Evolutionary conservation across 2,113 vertebrate species (phyloP).

Genomic region (Xenus cinereus): DNA sequence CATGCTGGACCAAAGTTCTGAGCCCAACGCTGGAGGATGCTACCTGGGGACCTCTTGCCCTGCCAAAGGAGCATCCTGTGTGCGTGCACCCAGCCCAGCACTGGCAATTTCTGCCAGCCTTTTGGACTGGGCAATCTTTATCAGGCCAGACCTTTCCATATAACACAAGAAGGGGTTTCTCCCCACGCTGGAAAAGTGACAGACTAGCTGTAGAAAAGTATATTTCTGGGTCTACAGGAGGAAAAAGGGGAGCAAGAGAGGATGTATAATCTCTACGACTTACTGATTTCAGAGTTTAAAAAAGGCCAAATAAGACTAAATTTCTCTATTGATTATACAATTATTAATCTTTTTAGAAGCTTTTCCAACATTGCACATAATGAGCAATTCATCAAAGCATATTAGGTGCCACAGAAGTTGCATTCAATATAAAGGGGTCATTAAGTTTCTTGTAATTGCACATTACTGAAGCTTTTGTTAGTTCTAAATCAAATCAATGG

Average conservation of each 20-base stretch:
- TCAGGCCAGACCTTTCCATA: neutral
- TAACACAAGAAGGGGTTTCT: neutral
- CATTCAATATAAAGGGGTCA: slow-evolving; percentile 51
- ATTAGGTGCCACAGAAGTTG: slow-evolving; percentile 59
- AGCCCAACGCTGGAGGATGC: neutral
- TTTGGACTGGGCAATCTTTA: neutral
- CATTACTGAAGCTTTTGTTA: slow-evolving; percentile 56
- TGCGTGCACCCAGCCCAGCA: neutral
- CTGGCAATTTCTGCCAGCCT: neutral
- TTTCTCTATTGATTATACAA: slow-evolving; percentile 64
- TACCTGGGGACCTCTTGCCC: neutral
- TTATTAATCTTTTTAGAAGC: slow-evolving; percentile 65
- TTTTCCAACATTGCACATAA: slow-evolving; percentile 46
- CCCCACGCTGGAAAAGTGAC: neutral
- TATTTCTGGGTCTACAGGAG: neutral
- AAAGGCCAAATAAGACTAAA: slow-evolving; percentile 9
- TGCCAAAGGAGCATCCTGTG: neutral
- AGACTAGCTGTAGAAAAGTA: neutral
- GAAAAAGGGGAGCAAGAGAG: neutral
- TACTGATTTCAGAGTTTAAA: neutral
- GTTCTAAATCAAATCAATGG: slow-evolving; percentile 65
- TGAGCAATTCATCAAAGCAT: slow-evolving; percentile 72
- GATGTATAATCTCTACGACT: neutral
- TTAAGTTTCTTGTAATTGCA: slow-evolving; percentile 67
- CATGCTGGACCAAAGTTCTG: neutral